A percentile compares a stretch with the other conserved stretches of the same genome.
phyloP scores from a whole-genome alignment of 2,797 vertebrate species.

The Poeciliopsis paucimaculata region DNA sequence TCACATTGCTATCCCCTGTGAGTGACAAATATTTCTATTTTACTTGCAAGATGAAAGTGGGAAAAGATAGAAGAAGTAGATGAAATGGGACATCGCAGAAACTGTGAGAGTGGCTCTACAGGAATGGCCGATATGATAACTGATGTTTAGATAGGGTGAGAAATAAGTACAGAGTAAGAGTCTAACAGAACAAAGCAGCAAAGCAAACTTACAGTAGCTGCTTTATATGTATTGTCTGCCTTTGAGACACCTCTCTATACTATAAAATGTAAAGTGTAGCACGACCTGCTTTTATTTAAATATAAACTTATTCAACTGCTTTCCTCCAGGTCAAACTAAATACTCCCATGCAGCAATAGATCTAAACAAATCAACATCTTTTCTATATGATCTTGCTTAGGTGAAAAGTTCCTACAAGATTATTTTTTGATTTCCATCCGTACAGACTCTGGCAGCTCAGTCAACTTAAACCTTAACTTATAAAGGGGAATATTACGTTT shows the following conservation, averaged over 20 bases:
- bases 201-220: constrained; percentile 23
- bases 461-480: neutral
- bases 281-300: neutral
- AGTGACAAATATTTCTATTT: constrained; percentile 45
- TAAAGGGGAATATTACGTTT: neutral
- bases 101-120: constrained; percentile 35
- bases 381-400: neutral
- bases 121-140: constrained; percentile 43
- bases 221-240: constrained; percentile 22
- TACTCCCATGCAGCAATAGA: neutral
- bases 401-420: neutral
- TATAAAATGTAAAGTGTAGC: neutral
- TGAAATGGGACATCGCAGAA: constrained; percentile 56
- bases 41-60: constrained; percentile 38
- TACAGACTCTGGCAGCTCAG: neutral
- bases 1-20: constrained; percentile 32
- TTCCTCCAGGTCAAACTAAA: neutral
- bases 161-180: constrained; percentile 36
- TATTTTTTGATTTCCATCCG: neutral
- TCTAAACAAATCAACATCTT: neutral
- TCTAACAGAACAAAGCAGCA: constrained; percentile 35
- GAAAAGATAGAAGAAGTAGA: constrained; percentile 45
- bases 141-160: constrained; percentile 28
- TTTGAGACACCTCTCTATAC: constrained; percentile 31
- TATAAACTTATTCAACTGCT: neutral